Conservation (phyloP, 2,113 vertebrate species). For the Mugil cephalus region DNA sequence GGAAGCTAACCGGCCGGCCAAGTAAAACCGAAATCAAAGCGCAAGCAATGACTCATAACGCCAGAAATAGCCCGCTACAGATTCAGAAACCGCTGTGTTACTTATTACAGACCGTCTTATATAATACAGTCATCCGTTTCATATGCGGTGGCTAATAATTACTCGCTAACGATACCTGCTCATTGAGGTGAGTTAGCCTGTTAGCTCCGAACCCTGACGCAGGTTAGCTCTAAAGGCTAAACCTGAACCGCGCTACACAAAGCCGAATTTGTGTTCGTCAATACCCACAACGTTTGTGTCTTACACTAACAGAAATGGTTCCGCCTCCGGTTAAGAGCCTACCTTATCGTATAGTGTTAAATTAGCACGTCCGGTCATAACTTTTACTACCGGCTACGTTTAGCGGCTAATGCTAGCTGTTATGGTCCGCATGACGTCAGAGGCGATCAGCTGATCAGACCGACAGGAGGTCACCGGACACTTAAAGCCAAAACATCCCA, state of each 20-base stretch:
- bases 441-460: conserved; percentile 63
- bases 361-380: conserved; percentile 30
- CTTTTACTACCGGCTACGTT: conserved; percentile 34
- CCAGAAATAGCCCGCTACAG: rapidly evolving
- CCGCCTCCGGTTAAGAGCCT: neutral
- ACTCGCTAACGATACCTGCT: conserved; percentile 24
- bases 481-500: conserved; percentile 14
- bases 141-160: neutral
- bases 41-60: neutral
- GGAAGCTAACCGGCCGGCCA: conserved; percentile 38
- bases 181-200: conserved; percentile 28
- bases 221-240: conserved; percentile 39
- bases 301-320: rapidly evolving
- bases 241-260: neutral
- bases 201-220: conserved; percentile 66
- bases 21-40: neutral
- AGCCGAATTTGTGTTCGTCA: too few relatives aligned
- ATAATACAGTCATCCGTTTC: neutral
- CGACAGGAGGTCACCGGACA: neutral
- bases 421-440: conserved; percentile 24
- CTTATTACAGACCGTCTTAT: neutral
- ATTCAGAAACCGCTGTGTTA: rapidly evolving
- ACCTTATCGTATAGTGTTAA: conserved; percentile 37
- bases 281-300: neutral
- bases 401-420: conserved; percentile 47